Evolutionary conservation across 1,140 invertebrate genomes (phyloP).

Genomic region (Orchesella cincta): DNA sequence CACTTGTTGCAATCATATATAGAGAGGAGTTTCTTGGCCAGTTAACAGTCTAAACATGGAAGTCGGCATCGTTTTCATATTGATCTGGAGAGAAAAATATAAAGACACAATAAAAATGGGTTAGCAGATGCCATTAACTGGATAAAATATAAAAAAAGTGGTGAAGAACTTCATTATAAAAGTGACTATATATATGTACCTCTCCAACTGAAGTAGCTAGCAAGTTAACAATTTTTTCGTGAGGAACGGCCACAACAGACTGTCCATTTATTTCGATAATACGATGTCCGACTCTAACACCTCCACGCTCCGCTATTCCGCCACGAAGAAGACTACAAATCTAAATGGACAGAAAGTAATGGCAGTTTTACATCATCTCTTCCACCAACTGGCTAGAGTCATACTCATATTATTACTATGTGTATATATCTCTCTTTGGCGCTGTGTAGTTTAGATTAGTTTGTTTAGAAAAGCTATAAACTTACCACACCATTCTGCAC

Average conservation of each 20-base stretch:
- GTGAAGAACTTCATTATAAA: too few relatives aligned
- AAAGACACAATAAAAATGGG: too few relatives aligned
- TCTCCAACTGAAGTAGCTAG: slow-evolving; percentile 98
- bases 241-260: slow-evolving; percentile 97
- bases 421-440: too few relatives aligned
- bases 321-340: slow-evolving; percentile 96
- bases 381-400: too few relatives aligned
- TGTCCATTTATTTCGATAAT: slow-evolving; percentile 99
- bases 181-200: slow-evolving; percentile 63
- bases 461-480: too few relatives aligned
- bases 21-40: slow-evolving; percentile 98
- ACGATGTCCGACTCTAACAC: slow-evolving; percentile 95
- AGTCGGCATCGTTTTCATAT: slow-evolving; percentile 99
- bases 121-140: too few relatives aligned
- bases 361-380: too few relatives aligned
- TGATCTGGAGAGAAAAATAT: slow-evolving; percentile 87
- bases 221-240: slow-evolving; percentile 98
- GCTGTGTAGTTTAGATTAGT: too few relatives aligned
- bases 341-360: too few relatives aligned
- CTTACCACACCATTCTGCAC: slow-evolving; percentile 99
- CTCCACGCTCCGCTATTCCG: slow-evolving; percentile 96
- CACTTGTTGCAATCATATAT: slow-evolving; percentile 67
- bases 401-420: too few relatives aligned
- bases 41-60: slow-evolving; percentile 99
- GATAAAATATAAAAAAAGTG: too few relatives aligned